These are phyloP conservation scores for Drosophila melanocephala DNA, from an alignment of 2,888 invertebrate genomes.

Conservation along the genomic window DNA sequence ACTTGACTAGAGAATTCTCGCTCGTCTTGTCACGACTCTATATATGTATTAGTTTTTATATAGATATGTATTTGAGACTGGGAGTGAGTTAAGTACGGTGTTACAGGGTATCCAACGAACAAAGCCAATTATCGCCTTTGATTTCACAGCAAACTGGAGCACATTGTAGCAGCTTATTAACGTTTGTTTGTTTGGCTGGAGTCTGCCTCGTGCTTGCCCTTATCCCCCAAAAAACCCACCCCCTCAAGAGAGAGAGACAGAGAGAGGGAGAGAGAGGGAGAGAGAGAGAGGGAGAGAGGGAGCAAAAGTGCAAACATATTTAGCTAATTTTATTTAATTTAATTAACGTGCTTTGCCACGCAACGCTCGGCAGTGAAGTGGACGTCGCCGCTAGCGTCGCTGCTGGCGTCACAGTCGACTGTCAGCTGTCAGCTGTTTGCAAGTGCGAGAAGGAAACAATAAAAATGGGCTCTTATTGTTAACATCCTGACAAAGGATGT, in stretches of 20 bases:
- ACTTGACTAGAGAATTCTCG: too few relatives aligned
- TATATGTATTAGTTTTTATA: too few relatives aligned
- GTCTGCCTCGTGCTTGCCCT: background rate
- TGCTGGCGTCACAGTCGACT: slow-evolving; percentile 61
- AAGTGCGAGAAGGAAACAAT: slow-evolving; percentile 77
- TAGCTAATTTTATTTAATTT: slow-evolving; percentile 80
- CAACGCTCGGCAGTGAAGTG: slow-evolving; percentile 40
- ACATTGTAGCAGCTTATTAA: slow-evolving; percentile 45
- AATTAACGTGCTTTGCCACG: slow-evolving; percentile 75
- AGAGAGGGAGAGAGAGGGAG: background rate
- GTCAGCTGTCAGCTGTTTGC: slow-evolving; percentile 73
- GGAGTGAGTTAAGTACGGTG: background rate
- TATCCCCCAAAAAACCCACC: background rate
- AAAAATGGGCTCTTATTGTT: slow-evolving; percentile 75
- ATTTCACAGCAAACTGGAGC: slow-evolving; percentile 21
- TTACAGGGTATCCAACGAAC: slow-evolving; percentile 31
- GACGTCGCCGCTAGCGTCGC: slow-evolving; percentile 27
- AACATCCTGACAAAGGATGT: slow-evolving; percentile 65
- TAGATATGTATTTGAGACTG: too few relatives aligned
- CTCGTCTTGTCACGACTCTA: too few relatives aligned
- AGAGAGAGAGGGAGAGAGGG: background rate
- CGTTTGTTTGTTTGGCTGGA: slow-evolving; percentile 34
- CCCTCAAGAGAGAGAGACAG: slow-evolving; percentile 1
- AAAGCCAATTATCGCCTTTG: slow-evolving; percentile 29
- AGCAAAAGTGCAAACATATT: slow-evolving; percentile 71